Evolutionary conservation across 2,888 invertebrate species (phyloP).

Genomic region (Bellardia bayeri): DNA sequence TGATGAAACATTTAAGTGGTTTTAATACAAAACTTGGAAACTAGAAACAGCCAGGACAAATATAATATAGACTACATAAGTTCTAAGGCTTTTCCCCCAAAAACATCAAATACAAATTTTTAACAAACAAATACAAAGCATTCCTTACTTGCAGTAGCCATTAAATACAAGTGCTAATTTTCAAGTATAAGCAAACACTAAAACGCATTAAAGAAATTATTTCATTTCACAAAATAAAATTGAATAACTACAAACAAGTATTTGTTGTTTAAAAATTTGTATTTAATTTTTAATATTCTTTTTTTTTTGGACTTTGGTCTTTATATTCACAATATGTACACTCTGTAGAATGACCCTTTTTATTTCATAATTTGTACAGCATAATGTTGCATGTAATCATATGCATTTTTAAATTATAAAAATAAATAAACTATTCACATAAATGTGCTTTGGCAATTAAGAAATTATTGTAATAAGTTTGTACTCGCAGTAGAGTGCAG

Average conservation of each 20-base stretch:
- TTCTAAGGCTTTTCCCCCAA: too few relatives aligned
- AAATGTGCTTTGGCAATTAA: conserved; percentile 14
- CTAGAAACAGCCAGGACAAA: too few relatives aligned
- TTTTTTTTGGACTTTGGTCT: conserved; percentile 56
- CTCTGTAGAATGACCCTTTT: conserved; percentile 35
- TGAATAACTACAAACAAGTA: background rate
- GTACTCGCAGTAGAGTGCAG: background rate
- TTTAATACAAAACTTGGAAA: too few relatives aligned
- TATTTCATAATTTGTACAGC: conserved; percentile 27
- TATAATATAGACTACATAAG: too few relatives aligned
- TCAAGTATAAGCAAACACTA: background rate
- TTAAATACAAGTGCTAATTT: conserved; percentile 5
- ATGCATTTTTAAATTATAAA: conserved; percentile 22
- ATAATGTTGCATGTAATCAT: conserved; percentile 26
- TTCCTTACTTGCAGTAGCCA: background rate
- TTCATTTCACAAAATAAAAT: conserved; percentile 20
- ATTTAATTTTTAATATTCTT: background rate
- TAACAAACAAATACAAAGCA: background rate
- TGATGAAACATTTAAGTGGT: too few relatives aligned
- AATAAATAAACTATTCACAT: conserved; percentile 23
- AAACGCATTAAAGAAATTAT: background rate
- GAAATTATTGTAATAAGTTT: conserved; percentile 20
- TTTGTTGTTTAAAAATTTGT: conserved; percentile 34
- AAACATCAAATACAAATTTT: background rate
- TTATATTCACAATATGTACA: background rate